phyloP scores from a whole-genome alignment of 2,113 vertebrate species.

The Thalassarche chlororhynchos region DNA sequence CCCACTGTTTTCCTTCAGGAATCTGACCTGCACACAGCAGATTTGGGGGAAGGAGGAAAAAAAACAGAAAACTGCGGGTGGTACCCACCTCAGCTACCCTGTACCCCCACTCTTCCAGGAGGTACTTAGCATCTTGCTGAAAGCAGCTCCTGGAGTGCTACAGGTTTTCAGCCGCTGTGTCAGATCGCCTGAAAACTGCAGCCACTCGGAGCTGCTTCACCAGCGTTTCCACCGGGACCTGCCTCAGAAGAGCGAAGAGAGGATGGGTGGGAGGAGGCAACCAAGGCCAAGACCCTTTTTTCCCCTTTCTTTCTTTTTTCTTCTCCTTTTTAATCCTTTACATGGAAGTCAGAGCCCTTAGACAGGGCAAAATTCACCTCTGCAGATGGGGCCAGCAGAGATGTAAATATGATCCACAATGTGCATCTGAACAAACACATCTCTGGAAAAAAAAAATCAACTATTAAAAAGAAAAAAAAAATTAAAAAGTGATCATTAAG shows the following conservation, averaged over 20 bases:
- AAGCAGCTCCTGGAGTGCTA: not conserved
- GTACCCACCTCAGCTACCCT: not conserved
- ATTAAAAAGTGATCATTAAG: constrained; percentile 25
- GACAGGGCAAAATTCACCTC: constrained; percentile 24
- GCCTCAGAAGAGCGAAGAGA: not conserved
- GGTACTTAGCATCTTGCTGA: not conserved
- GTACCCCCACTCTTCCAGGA: not conserved
- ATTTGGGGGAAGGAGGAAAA: not conserved
- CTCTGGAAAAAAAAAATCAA: constrained; percentile 4
- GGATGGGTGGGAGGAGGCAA: not conserved
- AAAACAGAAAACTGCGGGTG: not conserved
- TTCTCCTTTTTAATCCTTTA: constrained; percentile 11
- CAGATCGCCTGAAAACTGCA: not conserved
- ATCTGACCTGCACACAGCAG: not conserved
- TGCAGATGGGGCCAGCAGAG: not conserved
- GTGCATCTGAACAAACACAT: constrained; percentile 30
- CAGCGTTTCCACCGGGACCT: not conserved
- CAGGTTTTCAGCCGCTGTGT: not conserved
- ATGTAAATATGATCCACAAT: not conserved
- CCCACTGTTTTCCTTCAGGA: not conserved
- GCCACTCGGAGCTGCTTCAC: not conserved
- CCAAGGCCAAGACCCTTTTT: not conserved
- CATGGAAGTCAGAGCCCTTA: constrained; percentile 28
- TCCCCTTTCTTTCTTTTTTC: not conserved
- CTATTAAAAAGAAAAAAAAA: constrained; percentile 11